Percentiles rank a stretch among this genome's conserved stretches.
These are phyloP conservation scores for Pocillopora damicornis DNA, from an alignment of 64 coral and sea anemone genomes.

Conservation along the genomic window DNA sequence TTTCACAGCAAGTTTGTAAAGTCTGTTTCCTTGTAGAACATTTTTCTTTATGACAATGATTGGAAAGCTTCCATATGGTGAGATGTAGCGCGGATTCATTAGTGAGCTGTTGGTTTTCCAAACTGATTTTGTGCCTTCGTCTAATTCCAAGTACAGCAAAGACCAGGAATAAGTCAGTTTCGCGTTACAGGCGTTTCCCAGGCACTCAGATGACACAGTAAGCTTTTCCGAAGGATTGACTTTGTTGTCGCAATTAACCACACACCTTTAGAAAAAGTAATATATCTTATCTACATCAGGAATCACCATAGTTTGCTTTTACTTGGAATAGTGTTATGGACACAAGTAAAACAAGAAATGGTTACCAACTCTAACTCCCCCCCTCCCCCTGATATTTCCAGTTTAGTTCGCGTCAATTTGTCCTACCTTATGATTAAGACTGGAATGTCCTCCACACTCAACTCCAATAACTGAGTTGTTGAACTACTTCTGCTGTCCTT, in stretches of 20 bases:
- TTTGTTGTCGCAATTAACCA: slow-evolving; percentile 68
- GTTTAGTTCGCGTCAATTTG: neutral
- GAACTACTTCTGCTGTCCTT: slow-evolving; percentile 46
- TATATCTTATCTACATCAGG: no score
- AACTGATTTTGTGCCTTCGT: neutral
- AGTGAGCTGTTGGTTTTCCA: neutral
- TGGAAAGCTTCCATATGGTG: slow-evolving; percentile 6
- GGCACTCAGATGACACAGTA: slow-evolving; percentile 26
- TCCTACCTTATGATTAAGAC: slow-evolving; percentile 51
- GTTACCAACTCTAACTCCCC: no score
- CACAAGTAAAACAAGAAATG: no score
- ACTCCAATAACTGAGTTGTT: slow-evolving; percentile 45
- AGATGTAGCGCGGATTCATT: neutral
- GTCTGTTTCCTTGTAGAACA: slow-evolving; percentile 3
- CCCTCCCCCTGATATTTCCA: neutral
- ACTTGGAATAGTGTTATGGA: no score
- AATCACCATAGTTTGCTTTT: no score
- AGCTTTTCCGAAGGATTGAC: slow-evolving; percentile 66
- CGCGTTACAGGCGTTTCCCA: slow-evolving; percentile 28
- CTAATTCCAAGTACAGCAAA: slow-evolving; percentile 15
- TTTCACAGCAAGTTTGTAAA: slow-evolving; percentile 53
- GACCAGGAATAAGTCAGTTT: slow-evolving; percentile 46
- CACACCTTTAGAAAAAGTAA: slow-evolving; percentile 39
- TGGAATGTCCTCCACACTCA: slow-evolving; percentile 40
- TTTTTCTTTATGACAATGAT: slow-evolving; percentile 35